Conservation (phyloP, 2,113 vertebrate species). For the Melospiza melodia region DNA sequence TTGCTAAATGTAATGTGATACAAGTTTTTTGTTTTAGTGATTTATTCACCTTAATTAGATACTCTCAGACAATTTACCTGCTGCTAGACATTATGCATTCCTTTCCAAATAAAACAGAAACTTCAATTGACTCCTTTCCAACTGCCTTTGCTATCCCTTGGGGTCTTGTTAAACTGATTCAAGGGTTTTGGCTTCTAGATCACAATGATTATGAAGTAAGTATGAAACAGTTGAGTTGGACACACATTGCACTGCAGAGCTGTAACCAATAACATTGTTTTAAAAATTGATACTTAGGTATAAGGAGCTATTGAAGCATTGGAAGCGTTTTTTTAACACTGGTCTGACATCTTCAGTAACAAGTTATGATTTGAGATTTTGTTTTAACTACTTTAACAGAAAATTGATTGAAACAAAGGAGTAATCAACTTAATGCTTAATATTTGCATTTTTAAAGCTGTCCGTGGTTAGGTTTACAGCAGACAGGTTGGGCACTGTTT, state of each 20-base stretch:
- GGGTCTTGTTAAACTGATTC: conserved; percentile 89
- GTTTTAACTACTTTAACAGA: background rate
- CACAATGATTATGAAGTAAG: conserved; percentile 90
- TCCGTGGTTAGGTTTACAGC: background rate
- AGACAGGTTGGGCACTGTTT: background rate
- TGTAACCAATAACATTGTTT: background rate
- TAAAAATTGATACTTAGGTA: accelerated
- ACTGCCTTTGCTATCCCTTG: conserved; percentile 89
- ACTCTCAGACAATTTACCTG: conserved; percentile 89
- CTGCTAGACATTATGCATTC: conserved; percentile 92
- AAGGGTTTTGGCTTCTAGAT: conserved; percentile 94
- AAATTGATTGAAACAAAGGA: background rate
- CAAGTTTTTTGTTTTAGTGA: background rate
- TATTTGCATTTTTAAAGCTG: background rate
- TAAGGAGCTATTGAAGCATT: background rate
- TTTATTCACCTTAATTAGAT: conserved; percentile 79
- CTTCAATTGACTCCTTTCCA: conserved; percentile 86
- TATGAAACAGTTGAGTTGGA: background rate
- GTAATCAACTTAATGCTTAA: background rate
- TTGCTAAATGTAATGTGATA: background rate
- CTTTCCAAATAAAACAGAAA: conserved; percentile 83
- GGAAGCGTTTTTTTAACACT: background rate
- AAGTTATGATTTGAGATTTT: background rate
- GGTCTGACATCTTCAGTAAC: background rate
- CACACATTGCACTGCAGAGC: background rate